Conservation (phyloP, 1,140 invertebrate genomes). For the Amphibalanus amphitrite region DNA sequence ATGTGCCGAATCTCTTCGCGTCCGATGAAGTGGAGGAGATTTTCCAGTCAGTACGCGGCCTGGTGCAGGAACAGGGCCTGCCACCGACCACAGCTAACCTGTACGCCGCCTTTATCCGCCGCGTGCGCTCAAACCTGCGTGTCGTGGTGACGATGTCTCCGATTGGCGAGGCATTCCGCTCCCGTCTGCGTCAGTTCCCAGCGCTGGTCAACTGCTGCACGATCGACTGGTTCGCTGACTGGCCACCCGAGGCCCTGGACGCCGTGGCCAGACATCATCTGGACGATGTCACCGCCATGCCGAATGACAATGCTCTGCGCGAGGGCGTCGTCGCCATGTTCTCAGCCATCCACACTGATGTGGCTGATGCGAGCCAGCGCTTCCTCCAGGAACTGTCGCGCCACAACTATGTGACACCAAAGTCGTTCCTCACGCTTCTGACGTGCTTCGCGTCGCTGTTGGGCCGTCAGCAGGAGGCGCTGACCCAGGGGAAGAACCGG, state of each 20-base stretch:
- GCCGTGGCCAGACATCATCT: slow-evolving; percentile 63
- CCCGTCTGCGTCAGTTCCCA: slow-evolving; percentile 72
- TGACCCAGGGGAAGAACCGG: slow-evolving; percentile 45
- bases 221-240: slow-evolving; percentile 50
- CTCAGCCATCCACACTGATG: slow-evolving; percentile 42
- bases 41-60: slow-evolving; percentile 52
- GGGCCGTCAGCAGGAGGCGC: slow-evolving; percentile 39
- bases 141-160: slow-evolving; percentile 75
- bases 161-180: slow-evolving; percentile 68
- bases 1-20: slow-evolving; percentile 76
- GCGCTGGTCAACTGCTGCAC: slow-evolving; percentile 47
- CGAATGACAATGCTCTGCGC: slow-evolving; percentile 28
- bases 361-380: slow-evolving; percentile 28
- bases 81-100: slow-evolving; percentile 52
- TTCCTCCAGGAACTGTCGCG: slow-evolving; percentile 45
- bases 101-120: slow-evolving; percentile 70
- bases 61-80: slow-evolving; percentile 41
- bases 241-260: slow-evolving; percentile 81
- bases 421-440: slow-evolving; percentile 76
- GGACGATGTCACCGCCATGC: slow-evolving; percentile 40
- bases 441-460: slow-evolving; percentile 56
- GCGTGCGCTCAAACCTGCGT: slow-evolving; percentile 65
- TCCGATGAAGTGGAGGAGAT: slow-evolving; percentile 81
- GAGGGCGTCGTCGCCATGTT: slow-evolving; percentile 51
- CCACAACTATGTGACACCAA: slow-evolving; percentile 76